Percentiles rank a stretch among this genome's conserved stretches.
These are phyloP conservation scores for Morpho deidamia DNA, from an alignment of 2,888 invertebrate species.

Conservation along the genomic window DNA sequence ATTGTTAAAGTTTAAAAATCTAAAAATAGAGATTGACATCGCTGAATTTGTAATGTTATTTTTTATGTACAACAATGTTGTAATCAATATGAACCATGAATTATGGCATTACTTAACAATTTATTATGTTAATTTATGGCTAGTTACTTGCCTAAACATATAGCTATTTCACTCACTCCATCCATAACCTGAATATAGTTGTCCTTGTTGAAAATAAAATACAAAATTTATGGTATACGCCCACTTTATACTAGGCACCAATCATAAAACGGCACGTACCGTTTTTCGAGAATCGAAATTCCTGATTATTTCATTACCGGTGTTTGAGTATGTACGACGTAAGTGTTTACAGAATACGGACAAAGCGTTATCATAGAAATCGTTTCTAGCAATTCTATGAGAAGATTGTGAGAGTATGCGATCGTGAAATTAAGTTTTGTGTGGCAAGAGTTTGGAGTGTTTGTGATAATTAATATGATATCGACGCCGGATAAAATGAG, in stretches of 20 bases:
- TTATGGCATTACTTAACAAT: no score
- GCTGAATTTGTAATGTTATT: no score
- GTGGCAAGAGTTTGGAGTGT: conserved; percentile 28
- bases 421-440: conserved; percentile 32
- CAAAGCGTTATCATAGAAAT: conserved; percentile 48
- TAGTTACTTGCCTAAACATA: background rate
- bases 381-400: conserved; percentile 42
- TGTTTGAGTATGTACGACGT: conserved; percentile 63
- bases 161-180: background rate
- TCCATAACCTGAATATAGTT: conserved; percentile 17
- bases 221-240: conserved; percentile 29
- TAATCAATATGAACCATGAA: no score
- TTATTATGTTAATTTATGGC: no score
- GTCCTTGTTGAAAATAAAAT: conserved; percentile 31
- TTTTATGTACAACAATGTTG: no score
- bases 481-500: conserved; percentile 46
- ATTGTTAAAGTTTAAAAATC: no score
- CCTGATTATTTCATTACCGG: conserved; percentile 44
- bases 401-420: conserved; percentile 39
- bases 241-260: conserved; percentile 42
- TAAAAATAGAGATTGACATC: no score
- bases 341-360: conserved; percentile 45
- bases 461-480: conserved; percentile 21
- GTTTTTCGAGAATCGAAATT: conserved; percentile 43
- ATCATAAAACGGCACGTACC: conserved; percentile 58